Evolutionary conservation across 2,797 vertebrate genomes (phyloP).

Genomic region (Myotis pilosus): DNA sequence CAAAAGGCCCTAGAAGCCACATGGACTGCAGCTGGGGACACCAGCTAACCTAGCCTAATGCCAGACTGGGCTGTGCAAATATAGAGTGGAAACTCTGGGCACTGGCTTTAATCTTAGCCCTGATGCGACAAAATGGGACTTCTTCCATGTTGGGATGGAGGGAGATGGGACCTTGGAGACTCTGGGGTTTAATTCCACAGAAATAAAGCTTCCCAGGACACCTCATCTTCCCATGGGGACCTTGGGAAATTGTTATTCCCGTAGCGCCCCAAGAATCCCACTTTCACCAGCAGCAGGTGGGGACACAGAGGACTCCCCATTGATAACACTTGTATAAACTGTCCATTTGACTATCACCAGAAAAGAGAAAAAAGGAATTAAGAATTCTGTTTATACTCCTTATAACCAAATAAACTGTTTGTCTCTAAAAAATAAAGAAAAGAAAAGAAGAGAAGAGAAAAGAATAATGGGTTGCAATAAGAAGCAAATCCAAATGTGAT

Average conservation of each 20-base stretch:
- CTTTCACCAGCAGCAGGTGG: not conserved
- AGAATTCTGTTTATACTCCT: conserved; percentile 57
- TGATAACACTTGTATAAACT: not conserved
- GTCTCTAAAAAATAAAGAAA: conserved; percentile 34
- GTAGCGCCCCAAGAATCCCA: not conserved
- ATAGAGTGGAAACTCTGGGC: not conserved
- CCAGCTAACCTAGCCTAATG: not conserved
- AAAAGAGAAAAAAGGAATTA: conserved; percentile 10
- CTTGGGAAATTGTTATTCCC: not conserved
- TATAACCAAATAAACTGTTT: conserved; percentile 72
- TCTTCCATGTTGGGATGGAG: not conserved
- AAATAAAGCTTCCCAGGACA: not conserved
- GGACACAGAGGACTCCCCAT: not conserved
- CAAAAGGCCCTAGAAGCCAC: not conserved
- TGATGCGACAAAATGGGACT: not conserved
- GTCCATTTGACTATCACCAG: not conserved
- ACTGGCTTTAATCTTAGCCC: not conserved
- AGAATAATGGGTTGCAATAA: not conserved
- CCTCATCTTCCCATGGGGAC: not conserved
- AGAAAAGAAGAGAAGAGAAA: not conserved
- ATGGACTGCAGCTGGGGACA: not conserved
- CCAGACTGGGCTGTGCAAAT: not conserved
- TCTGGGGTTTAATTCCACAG: not conserved
- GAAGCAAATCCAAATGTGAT: not conserved
- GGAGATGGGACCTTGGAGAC: not conserved